phyloP scores from a whole-genome alignment of 2,113 vertebrate species.

The Cyphomyrus plagiostoma region DNA sequence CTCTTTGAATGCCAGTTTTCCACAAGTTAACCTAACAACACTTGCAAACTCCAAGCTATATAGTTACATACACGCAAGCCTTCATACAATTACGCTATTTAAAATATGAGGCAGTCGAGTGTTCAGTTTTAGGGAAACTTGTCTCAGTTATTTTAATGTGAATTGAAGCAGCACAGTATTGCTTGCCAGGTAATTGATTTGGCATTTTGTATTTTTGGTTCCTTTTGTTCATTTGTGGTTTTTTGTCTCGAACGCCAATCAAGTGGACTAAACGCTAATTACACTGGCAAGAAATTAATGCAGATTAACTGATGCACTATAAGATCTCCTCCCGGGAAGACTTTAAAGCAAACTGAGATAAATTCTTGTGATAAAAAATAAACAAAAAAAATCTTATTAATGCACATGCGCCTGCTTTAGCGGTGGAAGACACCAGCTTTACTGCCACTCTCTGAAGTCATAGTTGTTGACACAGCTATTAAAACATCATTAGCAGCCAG shows the following conservation, averaged over 20 bases:
- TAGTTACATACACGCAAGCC: background rate
- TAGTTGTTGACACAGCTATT: conserved; percentile 15
- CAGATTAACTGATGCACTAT: background rate
- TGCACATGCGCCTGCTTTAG: background rate
- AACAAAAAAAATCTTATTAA: background rate
- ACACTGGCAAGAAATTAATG: background rate
- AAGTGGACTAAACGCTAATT: background rate
- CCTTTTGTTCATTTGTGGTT: background rate
- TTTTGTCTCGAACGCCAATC: background rate
- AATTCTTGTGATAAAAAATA: background rate
- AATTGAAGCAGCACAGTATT: background rate
- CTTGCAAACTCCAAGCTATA: background rate
- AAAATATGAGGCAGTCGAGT: background rate
- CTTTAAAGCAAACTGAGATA: background rate
- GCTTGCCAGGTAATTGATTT: background rate
- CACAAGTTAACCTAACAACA: background rate
- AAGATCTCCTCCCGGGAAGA: background rate
- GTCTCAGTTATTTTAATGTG: background rate
- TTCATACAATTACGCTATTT: background rate
- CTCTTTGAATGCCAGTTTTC: background rate
- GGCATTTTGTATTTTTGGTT: background rate
- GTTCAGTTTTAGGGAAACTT: background rate
- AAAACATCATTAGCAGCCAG: conserved; percentile 14
- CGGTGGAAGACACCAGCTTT: background rate
- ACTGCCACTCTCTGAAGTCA: background rate